A percentile compares a stretch with the other conserved stretches of the same genome.
Conservation (phyloP, 2,797 vertebrate genomes). For the Pyrocephalus nanus region DNA sequence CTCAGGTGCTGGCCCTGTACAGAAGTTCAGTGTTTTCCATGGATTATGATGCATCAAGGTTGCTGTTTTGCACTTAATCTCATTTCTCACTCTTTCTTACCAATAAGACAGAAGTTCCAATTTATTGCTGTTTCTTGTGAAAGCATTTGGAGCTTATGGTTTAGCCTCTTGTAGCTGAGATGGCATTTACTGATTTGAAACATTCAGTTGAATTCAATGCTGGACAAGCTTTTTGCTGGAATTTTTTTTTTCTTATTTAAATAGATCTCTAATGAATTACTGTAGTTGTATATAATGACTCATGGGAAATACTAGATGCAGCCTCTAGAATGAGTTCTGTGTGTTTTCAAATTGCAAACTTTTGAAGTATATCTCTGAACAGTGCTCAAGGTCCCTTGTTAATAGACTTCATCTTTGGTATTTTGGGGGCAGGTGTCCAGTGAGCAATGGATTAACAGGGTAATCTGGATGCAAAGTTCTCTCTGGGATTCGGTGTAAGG, state of each 20-base stretch:
- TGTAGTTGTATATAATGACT: not conserved
- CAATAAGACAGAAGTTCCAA: not conserved
- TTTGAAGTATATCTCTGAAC: not conserved
- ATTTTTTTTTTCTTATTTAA: conserved; percentile 42
- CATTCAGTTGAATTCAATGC: conserved; percentile 12
- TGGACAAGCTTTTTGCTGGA: not conserved
- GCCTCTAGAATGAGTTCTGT: not conserved
- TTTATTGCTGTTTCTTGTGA: not conserved
- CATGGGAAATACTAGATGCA: not conserved
- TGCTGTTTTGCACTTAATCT: not conserved
- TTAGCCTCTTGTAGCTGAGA: not conserved
- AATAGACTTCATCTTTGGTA: not conserved
- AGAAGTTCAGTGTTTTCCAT: conserved; percentile 1
- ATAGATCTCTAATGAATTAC: conserved; percentile 32
- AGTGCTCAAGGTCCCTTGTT: not conserved
- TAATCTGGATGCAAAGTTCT: not conserved
- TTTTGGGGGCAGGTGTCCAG: not conserved
- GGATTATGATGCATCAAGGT: not conserved
- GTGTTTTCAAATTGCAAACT: not conserved
- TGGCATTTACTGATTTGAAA: conserved; percentile 24
- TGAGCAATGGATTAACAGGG: not conserved
- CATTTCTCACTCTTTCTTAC: not conserved
- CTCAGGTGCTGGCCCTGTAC: not conserved
- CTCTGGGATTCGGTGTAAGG: not conserved
- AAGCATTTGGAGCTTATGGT: not conserved